Evolutionary conservation across 1,140 invertebrate genomes (phyloP).

Genomic region (Ceratosolen solmsi): DNA sequence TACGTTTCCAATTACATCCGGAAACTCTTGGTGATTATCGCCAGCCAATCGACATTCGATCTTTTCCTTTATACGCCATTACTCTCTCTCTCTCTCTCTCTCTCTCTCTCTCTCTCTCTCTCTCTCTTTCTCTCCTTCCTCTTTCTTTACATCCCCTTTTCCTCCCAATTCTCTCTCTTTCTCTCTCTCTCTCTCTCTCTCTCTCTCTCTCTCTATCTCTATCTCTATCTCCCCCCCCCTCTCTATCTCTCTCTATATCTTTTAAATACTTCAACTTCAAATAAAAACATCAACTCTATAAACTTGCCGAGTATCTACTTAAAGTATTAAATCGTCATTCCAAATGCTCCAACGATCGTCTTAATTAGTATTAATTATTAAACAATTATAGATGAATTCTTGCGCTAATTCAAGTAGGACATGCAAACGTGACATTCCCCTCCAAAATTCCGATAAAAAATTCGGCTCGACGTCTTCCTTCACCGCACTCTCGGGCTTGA

Average conservation of each 20-base stretch:
- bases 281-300: too few species aligned
- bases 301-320: too few species aligned
- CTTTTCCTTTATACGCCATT: not conserved
- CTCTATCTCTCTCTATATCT: too few species aligned
- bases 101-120: too few species aligned
- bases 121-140: too few species aligned
- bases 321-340: not conserved
- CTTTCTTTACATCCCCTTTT: not conserved
- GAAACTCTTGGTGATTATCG: not conserved
- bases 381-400: not conserved
- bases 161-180: too few species aligned
- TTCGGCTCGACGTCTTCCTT: not conserved
- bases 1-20: not conserved
- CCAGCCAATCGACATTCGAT: not conserved
- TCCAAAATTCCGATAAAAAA: slow-evolving; percentile 57
- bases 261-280: too few species aligned
- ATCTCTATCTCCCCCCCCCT: too few species aligned
- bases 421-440: not conserved
- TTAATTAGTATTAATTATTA: not conserved
- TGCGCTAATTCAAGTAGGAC: not conserved
- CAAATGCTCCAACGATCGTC: not conserved
- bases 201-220: not conserved
- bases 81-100: too few species aligned
- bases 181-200: not conserved
- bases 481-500: slow-evolving; percentile 68